Conservation (phyloP, 2,888 invertebrate genomes). For the Arctia plantaginis region DNA sequence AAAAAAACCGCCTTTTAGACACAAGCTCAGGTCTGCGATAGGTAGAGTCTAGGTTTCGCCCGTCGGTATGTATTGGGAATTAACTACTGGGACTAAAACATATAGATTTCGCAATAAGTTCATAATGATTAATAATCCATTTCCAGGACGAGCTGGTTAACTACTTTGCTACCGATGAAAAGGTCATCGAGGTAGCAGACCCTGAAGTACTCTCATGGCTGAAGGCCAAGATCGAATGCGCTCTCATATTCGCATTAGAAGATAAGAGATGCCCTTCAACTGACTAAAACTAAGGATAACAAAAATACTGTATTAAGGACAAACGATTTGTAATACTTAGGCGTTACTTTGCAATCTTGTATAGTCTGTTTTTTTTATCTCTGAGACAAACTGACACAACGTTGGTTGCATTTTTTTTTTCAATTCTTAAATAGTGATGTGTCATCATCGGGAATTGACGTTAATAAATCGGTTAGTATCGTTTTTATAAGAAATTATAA, state of each 20-base stretch:
- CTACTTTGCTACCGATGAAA: conserved; percentile 88
- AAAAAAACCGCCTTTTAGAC: too few species aligned
- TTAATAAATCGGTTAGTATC: too few species aligned
- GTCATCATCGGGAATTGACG: too few species aligned
- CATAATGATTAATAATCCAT: not conserved
- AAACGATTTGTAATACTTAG: conserved; percentile 33
- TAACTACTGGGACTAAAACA: too few species aligned
- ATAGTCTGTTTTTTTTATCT: not conserved
- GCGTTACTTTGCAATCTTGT: not conserved
- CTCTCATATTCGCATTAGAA: conserved; percentile 91
- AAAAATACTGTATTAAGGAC: conserved; percentile 24
- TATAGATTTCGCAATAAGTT: not conserved
- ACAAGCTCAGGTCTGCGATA: too few species aligned
- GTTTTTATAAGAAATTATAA: too few species aligned
- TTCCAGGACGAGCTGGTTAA: conserved; percentile 86
- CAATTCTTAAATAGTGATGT: too few species aligned
- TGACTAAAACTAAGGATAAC: conserved; percentile 38
- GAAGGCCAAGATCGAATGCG: conserved; percentile 91
- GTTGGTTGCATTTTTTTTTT: too few species aligned
- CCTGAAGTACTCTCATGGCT: conserved; percentile 89
- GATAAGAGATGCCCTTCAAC: conserved; percentile 87
- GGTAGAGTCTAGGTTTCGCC: not conserved
- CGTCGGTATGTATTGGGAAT: not conserved
- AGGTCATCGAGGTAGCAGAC: conserved; percentile 88
- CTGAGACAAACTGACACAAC: too few species aligned